These are phyloP conservation scores for Listronotus oregonensis DNA, from an alignment of 1,140 invertebrate genomes.

Conservation along the genomic window DNA sequence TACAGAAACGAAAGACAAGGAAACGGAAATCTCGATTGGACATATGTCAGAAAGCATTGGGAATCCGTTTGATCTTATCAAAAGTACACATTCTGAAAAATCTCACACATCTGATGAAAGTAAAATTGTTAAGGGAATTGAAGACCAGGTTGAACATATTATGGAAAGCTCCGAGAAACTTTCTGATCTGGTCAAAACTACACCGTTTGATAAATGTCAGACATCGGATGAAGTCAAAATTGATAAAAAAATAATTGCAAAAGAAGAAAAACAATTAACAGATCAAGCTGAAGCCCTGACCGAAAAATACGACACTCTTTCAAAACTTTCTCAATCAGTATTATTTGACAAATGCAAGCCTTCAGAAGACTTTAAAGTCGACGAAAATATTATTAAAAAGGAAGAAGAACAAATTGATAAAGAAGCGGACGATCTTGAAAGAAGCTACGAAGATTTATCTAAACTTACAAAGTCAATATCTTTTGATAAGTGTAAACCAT, in stretches of 20 bases:
- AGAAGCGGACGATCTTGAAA: conserved; percentile 27
- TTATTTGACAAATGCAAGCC: conserved; percentile 16
- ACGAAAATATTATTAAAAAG: conserved; percentile 20
- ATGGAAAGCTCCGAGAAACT: conserved; percentile 20
- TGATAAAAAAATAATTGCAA: conserved; percentile 6
- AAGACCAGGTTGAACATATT: conserved; percentile 6
- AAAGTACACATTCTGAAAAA: neutral
- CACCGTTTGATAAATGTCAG: conserved; percentile 30
- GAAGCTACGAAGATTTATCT: conserved; percentile 28
- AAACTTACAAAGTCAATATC: conserved; percentile 35
- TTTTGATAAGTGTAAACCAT: conserved; percentile 34
- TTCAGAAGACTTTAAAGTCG: conserved; percentile 8
- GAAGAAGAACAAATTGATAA: conserved; percentile 38
- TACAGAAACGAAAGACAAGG: conserved; percentile 6
- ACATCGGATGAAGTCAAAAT: neutral
- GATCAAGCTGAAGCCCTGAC: conserved; percentile 18
- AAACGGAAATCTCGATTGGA: too few relatives aligned
- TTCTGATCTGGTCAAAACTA: conserved; percentile 30
- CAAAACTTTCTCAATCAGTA: conserved; percentile 22
- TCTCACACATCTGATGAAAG: conserved; percentile 4
- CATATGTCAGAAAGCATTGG: too few relatives aligned
- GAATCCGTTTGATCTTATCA: too few relatives aligned
- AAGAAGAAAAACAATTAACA: conserved; percentile 7
- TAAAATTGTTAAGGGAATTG: conserved; percentile 6
- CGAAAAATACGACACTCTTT: conserved; percentile 18